A percentile compares a stretch with the other conserved stretches of the same genome.
Evolutionary conservation across 2,113 vertebrate species (phyloP).

Genomic region (Sorex araneus): DNA sequence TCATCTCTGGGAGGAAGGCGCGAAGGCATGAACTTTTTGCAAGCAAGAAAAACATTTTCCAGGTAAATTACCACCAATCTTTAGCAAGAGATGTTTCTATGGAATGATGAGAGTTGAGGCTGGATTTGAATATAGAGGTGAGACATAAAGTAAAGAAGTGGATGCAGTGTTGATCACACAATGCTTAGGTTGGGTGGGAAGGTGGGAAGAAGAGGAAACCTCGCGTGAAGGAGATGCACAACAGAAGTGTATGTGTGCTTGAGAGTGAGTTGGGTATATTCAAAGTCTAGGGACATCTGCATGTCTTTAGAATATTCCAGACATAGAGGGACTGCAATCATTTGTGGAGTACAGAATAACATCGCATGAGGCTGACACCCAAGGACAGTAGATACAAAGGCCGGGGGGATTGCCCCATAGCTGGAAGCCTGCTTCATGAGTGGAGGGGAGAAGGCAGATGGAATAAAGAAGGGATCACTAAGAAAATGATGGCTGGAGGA

Average conservation of each 20-base stretch:
- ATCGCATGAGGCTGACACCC: too few relatives aligned
- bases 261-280: not conserved
- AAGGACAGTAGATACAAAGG: too few relatives aligned
- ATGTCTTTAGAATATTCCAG: not conserved
- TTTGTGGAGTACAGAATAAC: too few relatives aligned
- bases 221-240: not conserved
- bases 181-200: too few relatives aligned
- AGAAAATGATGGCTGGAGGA: too few relatives aligned
- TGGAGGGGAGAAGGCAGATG: too few relatives aligned
- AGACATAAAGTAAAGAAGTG: not conserved
- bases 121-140: not conserved
- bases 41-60: not conserved
- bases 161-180: not conserved
- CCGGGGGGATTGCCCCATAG: too few relatives aligned
- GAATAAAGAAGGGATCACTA: too few relatives aligned
- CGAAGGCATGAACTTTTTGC: not conserved
- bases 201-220: not conserved
- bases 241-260: not conserved
- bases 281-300: not conserved
- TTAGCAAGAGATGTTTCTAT: not conserved
- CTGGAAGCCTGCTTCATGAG: too few relatives aligned
- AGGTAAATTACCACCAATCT: not conserved
- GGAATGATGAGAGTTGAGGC: not conserved
- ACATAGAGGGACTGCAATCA: too few relatives aligned
- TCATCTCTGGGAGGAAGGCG: too few relatives aligned